Conservation (phyloP, 1,140 invertebrate genomes). For the Drosophila sucinea region DNA sequence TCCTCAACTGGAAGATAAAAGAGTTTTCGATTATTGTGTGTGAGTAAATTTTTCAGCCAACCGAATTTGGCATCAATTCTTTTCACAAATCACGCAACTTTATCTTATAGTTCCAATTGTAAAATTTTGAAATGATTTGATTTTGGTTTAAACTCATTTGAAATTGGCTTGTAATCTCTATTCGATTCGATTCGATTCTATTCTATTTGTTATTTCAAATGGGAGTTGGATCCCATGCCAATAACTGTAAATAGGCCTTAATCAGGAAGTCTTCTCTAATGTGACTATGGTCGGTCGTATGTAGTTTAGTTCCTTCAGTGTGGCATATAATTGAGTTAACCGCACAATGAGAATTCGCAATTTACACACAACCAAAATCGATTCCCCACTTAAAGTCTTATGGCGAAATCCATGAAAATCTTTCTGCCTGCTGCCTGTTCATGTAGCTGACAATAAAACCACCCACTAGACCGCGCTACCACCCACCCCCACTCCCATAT, state of each 20-base stretch:
- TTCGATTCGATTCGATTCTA: too few relatives aligned
- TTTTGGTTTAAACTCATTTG: too few relatives aligned
- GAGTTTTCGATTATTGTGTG: too few relatives aligned
- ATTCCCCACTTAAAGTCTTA: conserved; percentile 7
- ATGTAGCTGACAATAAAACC: neutral
- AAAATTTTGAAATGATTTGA: too few relatives aligned
- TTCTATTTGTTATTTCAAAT: too few relatives aligned
- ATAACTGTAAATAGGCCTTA: neutral
- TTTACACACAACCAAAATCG: conserved; percentile 2
- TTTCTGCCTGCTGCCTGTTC: neutral
- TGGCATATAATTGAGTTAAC: conserved; percentile 6
- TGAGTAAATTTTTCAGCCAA: too few relatives aligned
- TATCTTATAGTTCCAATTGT: too few relatives aligned
- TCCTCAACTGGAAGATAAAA: too few relatives aligned
- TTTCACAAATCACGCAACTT: too few relatives aligned
- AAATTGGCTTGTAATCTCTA: too few relatives aligned
- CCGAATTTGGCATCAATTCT: too few relatives aligned
- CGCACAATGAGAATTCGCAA: conserved; percentile 1
- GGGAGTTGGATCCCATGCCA: too few relatives aligned
- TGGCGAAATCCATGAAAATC: conserved; percentile 7
- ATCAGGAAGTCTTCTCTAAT: neutral
- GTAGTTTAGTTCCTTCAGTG: neutral
- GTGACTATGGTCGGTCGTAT: neutral
- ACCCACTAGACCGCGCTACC: neutral
- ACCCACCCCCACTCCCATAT: neutral